These are phyloP conservation scores for Danaus melanippus DNA, from an alignment of 1,140 invertebrate genomes.

Conservation along the genomic window DNA sequence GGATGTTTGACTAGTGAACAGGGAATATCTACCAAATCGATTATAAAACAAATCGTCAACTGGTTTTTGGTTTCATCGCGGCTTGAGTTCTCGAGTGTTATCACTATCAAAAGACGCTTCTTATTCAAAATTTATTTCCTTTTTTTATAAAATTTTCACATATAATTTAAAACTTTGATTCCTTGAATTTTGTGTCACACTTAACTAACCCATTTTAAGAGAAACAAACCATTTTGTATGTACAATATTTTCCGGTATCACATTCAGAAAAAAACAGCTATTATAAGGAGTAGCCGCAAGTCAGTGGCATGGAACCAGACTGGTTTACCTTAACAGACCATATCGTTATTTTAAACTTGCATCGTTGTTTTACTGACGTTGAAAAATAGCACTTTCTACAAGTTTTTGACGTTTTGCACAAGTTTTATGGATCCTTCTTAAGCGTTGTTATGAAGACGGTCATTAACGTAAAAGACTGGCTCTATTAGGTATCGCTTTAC, in stretches of 20 bases:
- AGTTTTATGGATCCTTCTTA: constrained; percentile 29
- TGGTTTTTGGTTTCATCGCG: constrained; percentile 47
- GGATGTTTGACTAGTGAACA: too few relatives aligned
- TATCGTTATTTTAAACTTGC: constrained; percentile 37
- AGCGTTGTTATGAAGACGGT: constrained; percentile 32
- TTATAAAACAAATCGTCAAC: constrained; percentile 28
- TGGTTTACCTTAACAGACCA: constrained; percentile 27
- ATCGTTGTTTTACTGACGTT: constrained; percentile 41
- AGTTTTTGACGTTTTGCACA: constrained; percentile 38
- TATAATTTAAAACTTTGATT: too few relatives aligned
- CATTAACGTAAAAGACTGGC: constrained; percentile 34
- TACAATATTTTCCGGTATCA: too few relatives aligned
- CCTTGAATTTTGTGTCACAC: too few relatives aligned
- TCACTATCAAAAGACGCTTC: constrained; percentile 36
- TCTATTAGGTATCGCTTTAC: constrained; percentile 26
- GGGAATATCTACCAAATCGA: constrained; percentile 20
- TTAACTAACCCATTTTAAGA: too few relatives aligned
- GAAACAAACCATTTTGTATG: too few relatives aligned
- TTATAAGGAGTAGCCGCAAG: constrained; percentile 5
- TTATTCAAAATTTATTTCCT: constrained; percentile 30
- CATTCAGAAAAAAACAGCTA: too few relatives aligned
- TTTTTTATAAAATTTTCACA: too few relatives aligned
- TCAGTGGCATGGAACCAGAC: constrained; percentile 14
- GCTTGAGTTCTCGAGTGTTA: constrained; percentile 41
- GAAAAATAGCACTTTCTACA: constrained; percentile 47